A percentile compares a stretch with the other conserved stretches of the same genome.
phyloP scores from a whole-genome alignment of 2,888 invertebrate genomes.

The Acleris literana region DNA sequence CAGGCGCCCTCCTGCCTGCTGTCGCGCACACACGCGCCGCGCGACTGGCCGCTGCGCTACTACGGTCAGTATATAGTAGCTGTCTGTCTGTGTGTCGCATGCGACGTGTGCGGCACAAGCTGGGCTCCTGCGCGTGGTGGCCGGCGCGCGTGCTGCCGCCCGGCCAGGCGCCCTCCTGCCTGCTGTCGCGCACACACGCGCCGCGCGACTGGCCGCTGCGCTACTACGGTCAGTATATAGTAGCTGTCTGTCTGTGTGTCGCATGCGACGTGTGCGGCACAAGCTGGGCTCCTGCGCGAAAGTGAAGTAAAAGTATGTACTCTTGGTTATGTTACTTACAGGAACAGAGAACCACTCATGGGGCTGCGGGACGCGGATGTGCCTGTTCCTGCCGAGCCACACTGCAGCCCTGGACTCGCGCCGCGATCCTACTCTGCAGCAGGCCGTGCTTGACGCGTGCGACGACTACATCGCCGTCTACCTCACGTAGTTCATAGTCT shows the following conservation, averaged over 20 bases:
- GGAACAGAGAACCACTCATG: slow-evolving; percentile 71
- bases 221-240: slow-evolving; percentile 44
- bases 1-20: slow-evolving; percentile 65
- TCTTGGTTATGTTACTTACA: slow-evolving; percentile 34
- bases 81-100: slow-evolving; percentile 38
- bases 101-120: slow-evolving; percentile 77
- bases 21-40: slow-evolving; percentile 52
- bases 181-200: slow-evolving; percentile 57
- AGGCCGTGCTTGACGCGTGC: slow-evolving; percentile 68
- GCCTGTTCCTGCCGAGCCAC: slow-evolving; percentile 71
- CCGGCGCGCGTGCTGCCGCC: slow-evolving; percentile 69
- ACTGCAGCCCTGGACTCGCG: slow-evolving; percentile 47
- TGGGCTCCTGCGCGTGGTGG: slow-evolving; percentile 46
- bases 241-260: background rate
- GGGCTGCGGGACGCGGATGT: slow-evolving; percentile 64
- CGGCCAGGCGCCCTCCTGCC: slow-evolving; percentile 64
- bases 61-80: slow-evolving; percentile 39
- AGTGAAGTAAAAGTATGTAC: too few species aligned
- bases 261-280: slow-evolving; percentile 77
- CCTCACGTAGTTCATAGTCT: slow-evolving; percentile 55
- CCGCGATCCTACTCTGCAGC: slow-evolving; percentile 47
- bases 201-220: slow-evolving; percentile 67
- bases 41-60: slow-evolving; percentile 67
- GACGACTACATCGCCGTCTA: slow-evolving; percentile 75
- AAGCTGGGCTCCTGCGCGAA: slow-evolving; percentile 61